Evolutionary conservation across 2,888 invertebrate genomes (phyloP), one percentile per base, ranked within the genome.

Genomic region (Pammene aurita): DNA sequence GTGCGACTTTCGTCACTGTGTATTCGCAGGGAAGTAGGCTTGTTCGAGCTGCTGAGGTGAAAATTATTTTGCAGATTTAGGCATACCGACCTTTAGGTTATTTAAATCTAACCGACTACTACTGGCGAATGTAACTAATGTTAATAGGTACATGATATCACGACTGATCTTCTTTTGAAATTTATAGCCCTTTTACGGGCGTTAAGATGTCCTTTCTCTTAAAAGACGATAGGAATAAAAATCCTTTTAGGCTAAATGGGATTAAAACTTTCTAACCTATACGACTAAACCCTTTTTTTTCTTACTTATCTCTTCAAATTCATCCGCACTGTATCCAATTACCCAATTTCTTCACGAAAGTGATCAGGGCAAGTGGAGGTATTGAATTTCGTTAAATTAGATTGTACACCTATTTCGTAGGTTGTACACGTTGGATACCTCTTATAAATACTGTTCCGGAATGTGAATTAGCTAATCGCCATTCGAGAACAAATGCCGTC

Each of bases 341-440:
- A 54, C 54, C 54, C 54, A 42, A 50, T 69, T 64, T 69, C 69
- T 64, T 64, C 42, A 58, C 46, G 46, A 65, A 65, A 69, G 65
- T 65, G 64, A 64, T 69, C 64, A 65, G 64, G 60, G 35, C 60
- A 69, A 54, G 69, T 41, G 60, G 48, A 69, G 64, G 60, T 65
- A 64, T 69, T 54, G 64, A 60, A 65, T 65, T 69, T 60, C 54
- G 64, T 69, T 65, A 69, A 69, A 69, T 69, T 69, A 65, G 64
- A 65, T 69, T 69, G 58, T 69, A 41, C 58, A 60, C 46, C 69
- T 60, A 26, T 65, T 65, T 69, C 58, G 54, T 65, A 65, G 54
- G 60, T 46, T n/a, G 60, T 55, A 18, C 69, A 69, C 65, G 69
- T 69, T 48, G 64, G 54, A 35, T 69, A 48, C 38, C 48, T 65